Base-by-base conservation (phyloP, 2,888 invertebrate species). In the Plagodis pulveraria region DNA sequence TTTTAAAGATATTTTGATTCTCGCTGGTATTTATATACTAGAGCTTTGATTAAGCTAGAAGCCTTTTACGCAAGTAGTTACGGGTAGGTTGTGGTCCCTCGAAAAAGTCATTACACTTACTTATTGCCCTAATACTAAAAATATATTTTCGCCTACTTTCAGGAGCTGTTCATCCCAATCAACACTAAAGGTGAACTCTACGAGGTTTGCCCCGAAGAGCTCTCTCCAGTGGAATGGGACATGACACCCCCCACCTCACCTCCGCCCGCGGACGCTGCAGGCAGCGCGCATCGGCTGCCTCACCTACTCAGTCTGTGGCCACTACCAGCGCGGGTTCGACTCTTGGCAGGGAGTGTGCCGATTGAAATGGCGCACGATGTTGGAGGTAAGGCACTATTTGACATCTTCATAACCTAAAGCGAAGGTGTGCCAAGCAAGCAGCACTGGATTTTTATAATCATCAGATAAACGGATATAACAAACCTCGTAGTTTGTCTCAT, bases 161-260 rank as follows among this genome's bases (percentile, higher is more conserved):
- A 94, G 94, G 94, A 95, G 81, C 90, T 96, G 69, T 96, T 95
- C 85, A 95, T 96, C 70, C 96, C 96, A 34, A 93, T 96, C 76
- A 94, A 95, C 73, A 95, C 96, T 53, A 95, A 96, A 81, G 96
- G 96, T 45, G 95, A 96, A 83, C 94, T 96, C 83, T 96, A 95
- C 83, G 89, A 95, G 88, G 84, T 95, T 86, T 83, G 94, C 84
- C 88, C 93, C 65, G 84, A 90, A 79, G 86, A 91, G 89, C 70
- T 92, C 76, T 93, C 94, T 41, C 93, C 92, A 49, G 93, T 87
- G 67, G 93, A 93, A 65, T 90, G 93, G 84, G 89, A 93, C 66
- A 89, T 77, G 77, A 93, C 79, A 77, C 93, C 89, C 73, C 89
- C 90, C 65, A 87, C 76, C 66, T 38, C 74, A 8, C 91, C 87